Base-by-base conservation (phyloP, 2,797 vertebrate genomes). In the Enteromius thamalakanensis region DNA sequence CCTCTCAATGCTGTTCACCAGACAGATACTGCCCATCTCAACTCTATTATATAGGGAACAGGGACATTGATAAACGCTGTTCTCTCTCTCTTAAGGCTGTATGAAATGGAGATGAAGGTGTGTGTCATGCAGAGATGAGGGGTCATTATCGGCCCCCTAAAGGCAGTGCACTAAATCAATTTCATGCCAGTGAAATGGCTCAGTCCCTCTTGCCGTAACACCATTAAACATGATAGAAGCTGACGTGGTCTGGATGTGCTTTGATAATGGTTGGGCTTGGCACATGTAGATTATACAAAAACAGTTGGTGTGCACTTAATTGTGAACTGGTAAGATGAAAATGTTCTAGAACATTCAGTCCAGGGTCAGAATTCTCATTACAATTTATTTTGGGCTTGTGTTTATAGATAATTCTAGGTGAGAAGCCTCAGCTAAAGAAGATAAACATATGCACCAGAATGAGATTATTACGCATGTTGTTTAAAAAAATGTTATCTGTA, bases 41-140 rank as follows among this genome's bases (percentile, higher is more conserved):
- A 72, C 81, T 83, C 81, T 69, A 84, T 87, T 77, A 82, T 62
- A 65, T 34, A 49, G 42, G 49, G 58, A 80, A 49, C 32, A 65
- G 19, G 45, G 76, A 84, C 81, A 58, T 69, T 76, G 51, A 76
- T 69, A 72, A 81, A 79, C 70, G 80, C 70, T 34, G 47, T 88
- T 77, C 83, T 87, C 32, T 81, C 53, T 42, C 53, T 85, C 79
- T 58, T 87, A 79, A 82, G 72, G 32, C 49, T 76, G 92, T 92
- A 92, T 93, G 92, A 93, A 93, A 93, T 93, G 90, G 91, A 94
- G 93, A 93, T 84, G 88, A 92, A 93, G 91, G 81, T 90, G 89
- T 89, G 89, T 92, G 91, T 92, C 90, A 88, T 81, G 83, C 84
- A 58, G 90, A 86, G 51, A 92, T 88, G 91, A 92, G 90, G 89